Evolutionary conservation across 2,797 vertebrate species (phyloP), one percentile per base, ranked within the genome.

Genomic region (Channa striata): DNA sequence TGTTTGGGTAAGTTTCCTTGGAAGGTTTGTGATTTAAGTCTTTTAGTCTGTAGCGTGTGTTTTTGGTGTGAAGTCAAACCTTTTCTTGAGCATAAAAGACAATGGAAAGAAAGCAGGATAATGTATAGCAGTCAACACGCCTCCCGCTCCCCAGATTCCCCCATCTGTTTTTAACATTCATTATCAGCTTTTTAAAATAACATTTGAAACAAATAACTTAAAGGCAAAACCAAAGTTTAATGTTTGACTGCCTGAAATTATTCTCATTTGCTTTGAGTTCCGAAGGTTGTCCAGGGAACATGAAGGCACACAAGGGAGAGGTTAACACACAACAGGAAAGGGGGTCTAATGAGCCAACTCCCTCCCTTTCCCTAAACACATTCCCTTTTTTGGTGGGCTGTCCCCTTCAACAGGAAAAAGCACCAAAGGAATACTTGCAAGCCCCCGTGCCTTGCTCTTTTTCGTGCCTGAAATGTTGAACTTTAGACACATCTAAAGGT

Each of bases 301-400:
- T 44, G 59, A 47, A 62, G 5, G 34, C 59, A 47, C 48, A 49
- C 50, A 61, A 73, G 64, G 40, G 9, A 80, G 52, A 67, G 67
- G 54, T 52, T 65, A 68, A 74, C 82, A 69, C 68, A 61, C 34
- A 79, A 88, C 82, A 89, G 83, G 86, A 87, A 89, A 73, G 49
- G 14, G 30, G 59, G 12, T 68, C 34, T 72, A 84, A 83, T 83
- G 52, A 80, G 62, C 59, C 40, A 54, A 21, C 60, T 59, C 72
- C 85, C 82, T 53, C 70, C 81, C 68, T 49, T 68, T 81, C 50
- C 59, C 47, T 20, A 63, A 81, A 87, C 72, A 80, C 78, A 68
- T 72, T 84, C 74, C 77, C 68, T n/a, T 64, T 78, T 82, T 71
- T 61, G 65, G 63, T 63, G 53, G 65, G 60, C 64, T 49, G 46